Percentiles rank a stretch among this genome's conserved stretches.
These are phyloP conservation scores for Gobius niger DNA, from an alignment of 2,113 vertebrate genomes.

Conservation along the genomic window DNA sequence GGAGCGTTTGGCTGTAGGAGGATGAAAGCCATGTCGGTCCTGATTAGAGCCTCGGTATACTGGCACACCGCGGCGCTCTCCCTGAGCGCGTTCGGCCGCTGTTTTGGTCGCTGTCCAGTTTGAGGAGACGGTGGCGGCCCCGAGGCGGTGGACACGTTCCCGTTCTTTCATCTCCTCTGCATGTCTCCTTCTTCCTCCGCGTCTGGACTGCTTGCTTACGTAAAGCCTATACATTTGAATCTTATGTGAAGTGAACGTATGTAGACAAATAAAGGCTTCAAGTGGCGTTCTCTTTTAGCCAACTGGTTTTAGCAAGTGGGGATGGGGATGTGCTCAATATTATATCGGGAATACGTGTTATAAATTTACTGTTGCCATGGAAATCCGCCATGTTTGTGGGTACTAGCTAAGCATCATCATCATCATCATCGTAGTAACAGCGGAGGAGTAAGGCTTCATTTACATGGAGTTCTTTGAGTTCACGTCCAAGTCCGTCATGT, in stretches of 20 bases:
- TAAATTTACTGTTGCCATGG: too few species aligned
- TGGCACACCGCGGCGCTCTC: conserved; percentile 44
- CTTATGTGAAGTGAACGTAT: background rate
- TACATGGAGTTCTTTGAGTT: too few species aligned
- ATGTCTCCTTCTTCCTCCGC: conserved; percentile 30
- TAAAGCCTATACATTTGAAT: conserved; percentile 26
- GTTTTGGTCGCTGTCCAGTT: conserved; percentile 69
- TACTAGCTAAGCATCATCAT: too few species aligned
- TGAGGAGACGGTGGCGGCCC: conserved; percentile 45
- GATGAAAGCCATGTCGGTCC: conserved; percentile 64
- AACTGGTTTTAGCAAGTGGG: too few species aligned
- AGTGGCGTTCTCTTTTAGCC: too few species aligned
- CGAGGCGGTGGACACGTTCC: conserved; percentile 50
- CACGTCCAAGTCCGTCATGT: too few species aligned
- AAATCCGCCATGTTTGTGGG: too few species aligned
- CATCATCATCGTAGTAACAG: too few species aligned
- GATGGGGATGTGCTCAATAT: too few species aligned
- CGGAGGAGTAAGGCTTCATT: too few species aligned
- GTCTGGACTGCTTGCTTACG: conserved; percentile 18
- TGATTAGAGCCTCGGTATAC: conserved; percentile 49
- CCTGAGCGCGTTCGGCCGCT: conserved; percentile 20
- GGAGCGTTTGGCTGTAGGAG: conserved; percentile 58
- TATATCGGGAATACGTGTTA: too few species aligned
- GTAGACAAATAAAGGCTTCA: too few species aligned
- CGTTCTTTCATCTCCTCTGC: conserved; percentile 56